A percentile compares a stretch with the other conserved stretches of the same genome.
These are phyloP conservation scores for Drosophila nigricruria DNA, from an alignment of 2,888 invertebrate genomes.

Conservation along the genomic window DNA sequence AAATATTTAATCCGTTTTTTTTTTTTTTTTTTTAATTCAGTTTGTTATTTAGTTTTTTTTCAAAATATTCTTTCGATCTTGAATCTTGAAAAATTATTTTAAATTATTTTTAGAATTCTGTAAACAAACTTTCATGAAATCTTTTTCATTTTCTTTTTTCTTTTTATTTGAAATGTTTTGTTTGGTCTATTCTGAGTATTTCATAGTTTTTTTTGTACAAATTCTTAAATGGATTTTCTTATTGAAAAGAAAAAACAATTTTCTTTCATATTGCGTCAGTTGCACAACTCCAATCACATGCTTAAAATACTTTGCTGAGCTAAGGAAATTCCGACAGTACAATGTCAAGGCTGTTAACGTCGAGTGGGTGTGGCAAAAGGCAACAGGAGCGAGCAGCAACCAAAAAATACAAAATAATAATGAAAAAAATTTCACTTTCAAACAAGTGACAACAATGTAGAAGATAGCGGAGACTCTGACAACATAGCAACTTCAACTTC, in stretches of 20 bases:
- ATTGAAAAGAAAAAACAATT: background rate
- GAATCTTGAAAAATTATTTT: no score
- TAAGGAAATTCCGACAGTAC: conserved; percentile 18
- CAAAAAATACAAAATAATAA: background rate
- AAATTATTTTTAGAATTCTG: conserved; percentile 24
- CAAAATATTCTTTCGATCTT: no score
- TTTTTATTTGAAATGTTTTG: no score
- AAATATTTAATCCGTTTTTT: no score
- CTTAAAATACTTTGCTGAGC: conserved; percentile 4
- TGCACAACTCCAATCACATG: conserved; percentile 5
- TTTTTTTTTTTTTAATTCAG: no score
- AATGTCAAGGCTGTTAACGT: conserved; percentile 35
- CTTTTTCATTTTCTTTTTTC: background rate
- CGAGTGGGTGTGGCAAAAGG: background rate
- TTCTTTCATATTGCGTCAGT: conserved; percentile 5
- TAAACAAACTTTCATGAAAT: conserved; percentile 18
- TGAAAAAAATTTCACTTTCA: conserved; percentile 67
- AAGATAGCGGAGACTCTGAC: conserved; percentile 22
- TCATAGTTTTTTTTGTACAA: background rate
- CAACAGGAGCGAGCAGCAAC: conserved; percentile 5
- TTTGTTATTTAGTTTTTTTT: no score
- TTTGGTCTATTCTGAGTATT: no score
- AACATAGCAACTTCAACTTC: conserved; percentile 26
- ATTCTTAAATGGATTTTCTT: conserved; percentile 3
- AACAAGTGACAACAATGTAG: conserved; percentile 47